These are phyloP conservation scores for Sebastes baramenuke DNA, from an alignment of 2,797 vertebrate genomes.

Conservation along the genomic window DNA sequence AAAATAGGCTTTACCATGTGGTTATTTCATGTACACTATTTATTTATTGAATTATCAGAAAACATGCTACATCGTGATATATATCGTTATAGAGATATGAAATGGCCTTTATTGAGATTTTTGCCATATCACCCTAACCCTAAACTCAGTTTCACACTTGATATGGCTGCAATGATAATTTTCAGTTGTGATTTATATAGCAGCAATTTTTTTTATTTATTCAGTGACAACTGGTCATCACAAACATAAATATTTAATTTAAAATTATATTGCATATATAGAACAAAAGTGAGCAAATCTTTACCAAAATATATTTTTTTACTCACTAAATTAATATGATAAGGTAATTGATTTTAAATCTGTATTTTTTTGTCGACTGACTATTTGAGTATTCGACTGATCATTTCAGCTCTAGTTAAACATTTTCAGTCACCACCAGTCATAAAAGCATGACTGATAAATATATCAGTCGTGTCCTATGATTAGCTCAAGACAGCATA, in stretches of 20 bases:
- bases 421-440: not conserved
- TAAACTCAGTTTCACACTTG: not conserved
- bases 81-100: too few relatives aligned
- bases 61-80: too few relatives aligned
- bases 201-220: not conserved
- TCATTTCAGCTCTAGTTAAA: not conserved
- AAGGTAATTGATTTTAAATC: not conserved
- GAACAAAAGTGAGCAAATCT: not conserved
- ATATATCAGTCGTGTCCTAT: not conserved
- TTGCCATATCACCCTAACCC: too few relatives aligned
- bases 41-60: too few relatives aligned
- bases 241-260: not conserved
- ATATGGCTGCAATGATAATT: not conserved
- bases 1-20: too few relatives aligned
- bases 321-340: not conserved
- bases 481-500: not conserved
- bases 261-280: not conserved
- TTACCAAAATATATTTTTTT: not conserved
- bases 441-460: not conserved
- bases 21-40: too few relatives aligned
- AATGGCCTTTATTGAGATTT: too few relatives aligned
- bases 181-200: not conserved
- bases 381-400: accelerated
- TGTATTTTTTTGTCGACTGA: not conserved
- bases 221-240: not conserved